Base-by-base conservation (phyloP, 2,113 vertebrate genomes). In the Mustela lutreola region DNA sequence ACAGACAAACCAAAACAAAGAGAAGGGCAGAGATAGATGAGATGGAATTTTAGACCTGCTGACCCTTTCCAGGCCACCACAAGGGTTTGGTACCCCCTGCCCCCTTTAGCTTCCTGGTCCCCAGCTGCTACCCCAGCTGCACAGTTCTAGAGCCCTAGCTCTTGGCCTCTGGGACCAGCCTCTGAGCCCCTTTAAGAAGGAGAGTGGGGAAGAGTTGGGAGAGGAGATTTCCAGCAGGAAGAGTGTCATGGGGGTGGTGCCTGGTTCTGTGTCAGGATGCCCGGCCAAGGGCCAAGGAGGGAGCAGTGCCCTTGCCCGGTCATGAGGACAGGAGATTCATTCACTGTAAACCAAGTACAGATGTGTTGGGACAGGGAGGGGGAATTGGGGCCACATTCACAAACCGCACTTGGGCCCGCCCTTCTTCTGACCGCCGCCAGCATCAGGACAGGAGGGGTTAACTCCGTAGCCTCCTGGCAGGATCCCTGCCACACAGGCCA, bases 261-360 rank as follows among this genome's bases (percentile, higher is more conserved):
- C 95, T 91, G 87, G 80, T 92, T 97, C 71, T 97, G 87, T 87
- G 96, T 97, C 80, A 80, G 92, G 96, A 91, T 95, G 97, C 89
- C 91, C 53, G 0, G 92, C 86, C 92, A 89, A 65, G 84, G 88
- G 79, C 94, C 92, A 53, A 71, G 84, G 90, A 97, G 92, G 95
- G 94, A 97, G 95, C 63, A 84, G 96, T 96, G 94, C 88, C 94
- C 82, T 93, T 0, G 21, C 87, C 88, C 11, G 28, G 89, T 95
- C 92, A 50, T 75, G 95, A 95, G 91, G 89, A 98, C 97, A 98
- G 98, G 97, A 97, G 97, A 87, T 94, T 98, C 96, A 97, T 98
- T 98, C 96, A 98, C 96, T 97, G 92, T 89, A 98, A 98, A 98
- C 98, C 95, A 97, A 98, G 92, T 98, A 90, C 97, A 98, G 98